A percentile compares a stretch with the other conserved stretches of the same genome.
These are phyloP conservation scores for Electrophaes corylata DNA, from an alignment of 2,888 invertebrate species.

Conservation along the genomic window DNA sequence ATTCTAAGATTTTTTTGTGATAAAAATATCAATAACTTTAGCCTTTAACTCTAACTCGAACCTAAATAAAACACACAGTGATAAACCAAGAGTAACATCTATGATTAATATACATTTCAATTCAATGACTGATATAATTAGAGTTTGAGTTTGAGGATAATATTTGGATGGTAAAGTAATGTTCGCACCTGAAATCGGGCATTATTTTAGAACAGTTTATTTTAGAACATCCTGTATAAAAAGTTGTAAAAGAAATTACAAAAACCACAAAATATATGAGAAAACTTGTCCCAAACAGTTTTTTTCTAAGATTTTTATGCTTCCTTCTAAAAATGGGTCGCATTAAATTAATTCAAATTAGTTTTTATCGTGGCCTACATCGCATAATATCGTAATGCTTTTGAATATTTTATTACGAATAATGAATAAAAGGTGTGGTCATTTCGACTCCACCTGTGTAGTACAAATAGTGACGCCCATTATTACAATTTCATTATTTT, in stretches of 20 bases:
- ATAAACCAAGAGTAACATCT: too few species aligned
- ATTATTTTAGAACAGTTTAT: not conserved
- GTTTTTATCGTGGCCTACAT: conserved; percentile 62
- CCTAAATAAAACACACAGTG: too few species aligned
- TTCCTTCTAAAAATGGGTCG: conserved; percentile 64
- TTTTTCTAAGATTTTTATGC: conserved; percentile 62
- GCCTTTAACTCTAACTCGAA: too few species aligned
- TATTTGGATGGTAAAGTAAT: too few species aligned
- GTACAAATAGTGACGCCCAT: conserved; percentile 60
- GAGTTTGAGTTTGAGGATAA: too few species aligned
- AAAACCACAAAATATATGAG: conserved; percentile 21
- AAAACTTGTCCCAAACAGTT: conserved; percentile 53
- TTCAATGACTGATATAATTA: too few species aligned
- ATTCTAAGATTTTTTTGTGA: too few species aligned
- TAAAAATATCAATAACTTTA: too few species aligned
- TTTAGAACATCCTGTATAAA: not conserved
- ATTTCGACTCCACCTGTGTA: conserved; percentile 66
- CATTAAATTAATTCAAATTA: conserved; percentile 76
- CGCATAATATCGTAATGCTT: conserved; percentile 68
- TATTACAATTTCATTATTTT: not conserved
- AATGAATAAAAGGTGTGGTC: conserved; percentile 75
- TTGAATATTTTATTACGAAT: conserved; percentile 73
- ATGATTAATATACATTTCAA: too few species aligned
- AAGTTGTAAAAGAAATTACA: not conserved
- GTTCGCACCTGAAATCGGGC: too few species aligned